Percentiles rank a stretch among this genome's conserved stretches.
Evolutionary conservation across 2,888 invertebrate genomes (phyloP).

Genomic region (Hirtodrosophila duncani): DNA sequence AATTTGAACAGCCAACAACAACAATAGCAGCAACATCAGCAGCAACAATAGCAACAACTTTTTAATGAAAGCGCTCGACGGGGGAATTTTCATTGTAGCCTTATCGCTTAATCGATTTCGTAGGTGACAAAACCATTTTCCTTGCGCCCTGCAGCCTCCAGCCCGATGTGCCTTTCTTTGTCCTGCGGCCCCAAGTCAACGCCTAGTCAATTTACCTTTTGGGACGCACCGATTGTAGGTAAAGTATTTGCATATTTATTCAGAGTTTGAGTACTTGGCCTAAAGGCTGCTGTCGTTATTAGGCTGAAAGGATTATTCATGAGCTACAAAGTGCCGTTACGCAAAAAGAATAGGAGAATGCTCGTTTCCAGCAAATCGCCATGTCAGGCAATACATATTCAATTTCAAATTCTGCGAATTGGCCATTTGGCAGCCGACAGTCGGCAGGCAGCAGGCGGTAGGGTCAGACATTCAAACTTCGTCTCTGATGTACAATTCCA

Average conservation of each 20-base stretch:
- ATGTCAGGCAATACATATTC: no score
- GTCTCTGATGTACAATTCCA: no score
- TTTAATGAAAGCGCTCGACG: no score
- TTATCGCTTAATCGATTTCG: slow-evolving; percentile 62
- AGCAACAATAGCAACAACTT: no score
- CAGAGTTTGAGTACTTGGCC: slow-evolving; percentile 8
- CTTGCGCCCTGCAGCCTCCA: not conserved
- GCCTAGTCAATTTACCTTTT: slow-evolving; percentile 45
- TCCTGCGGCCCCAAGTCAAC: not conserved
- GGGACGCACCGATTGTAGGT: slow-evolving; percentile 14
- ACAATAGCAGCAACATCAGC: not conserved
- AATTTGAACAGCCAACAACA: slow-evolving; percentile 40
- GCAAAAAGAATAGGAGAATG: no score
- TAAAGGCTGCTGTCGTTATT: slow-evolving; percentile 26
- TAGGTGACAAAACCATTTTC: slow-evolving; percentile 60
- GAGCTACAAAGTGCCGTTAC: slow-evolving; percentile 46
- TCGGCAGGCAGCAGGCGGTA: no score
- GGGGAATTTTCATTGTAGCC: slow-evolving; percentile 27
- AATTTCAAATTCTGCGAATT: slow-evolving; percentile 32
- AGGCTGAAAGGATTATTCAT: slow-evolving; percentile 62
- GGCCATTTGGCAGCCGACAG: slow-evolving; percentile 31
- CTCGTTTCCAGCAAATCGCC: slow-evolving; percentile 19
- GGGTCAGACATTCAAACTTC: no score
- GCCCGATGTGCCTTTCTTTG: no score
- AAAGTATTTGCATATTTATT: slow-evolving; percentile 55